Percentiles rank a stretch among this genome's conserved stretches.
Conservation (phyloP, 2,797 vertebrate species). For the Scolopax bukidnonensis region DNA sequence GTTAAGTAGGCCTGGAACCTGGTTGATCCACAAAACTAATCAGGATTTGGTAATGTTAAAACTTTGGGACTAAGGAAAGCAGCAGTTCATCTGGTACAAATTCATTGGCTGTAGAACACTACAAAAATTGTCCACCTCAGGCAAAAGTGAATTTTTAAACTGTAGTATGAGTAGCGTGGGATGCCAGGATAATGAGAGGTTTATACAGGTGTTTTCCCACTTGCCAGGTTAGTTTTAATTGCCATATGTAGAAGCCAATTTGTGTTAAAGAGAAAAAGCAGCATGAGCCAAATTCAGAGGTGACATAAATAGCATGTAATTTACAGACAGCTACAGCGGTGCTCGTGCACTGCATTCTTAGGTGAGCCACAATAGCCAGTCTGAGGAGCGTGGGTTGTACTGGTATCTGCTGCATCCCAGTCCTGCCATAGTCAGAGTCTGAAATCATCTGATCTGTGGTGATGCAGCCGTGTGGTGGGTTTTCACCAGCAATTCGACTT, state of each 20-base stretch:
- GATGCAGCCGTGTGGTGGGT: not conserved
- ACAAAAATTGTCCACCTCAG: slow-evolving; percentile 28
- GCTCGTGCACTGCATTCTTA: not conserved
- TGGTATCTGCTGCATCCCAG: not conserved
- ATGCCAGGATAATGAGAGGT: slow-evolving; percentile 45
- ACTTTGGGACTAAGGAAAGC: slow-evolving; percentile 7
- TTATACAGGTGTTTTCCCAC: slow-evolving; percentile 48
- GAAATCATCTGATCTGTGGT: not conserved
- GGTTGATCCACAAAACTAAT: slow-evolving; percentile 54
- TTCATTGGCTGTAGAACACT: slow-evolving; percentile 39
- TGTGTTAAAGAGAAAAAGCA: slow-evolving; percentile 42
- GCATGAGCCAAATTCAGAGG: not conserved
- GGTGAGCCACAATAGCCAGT: fast-evolving
- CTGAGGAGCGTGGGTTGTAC: not conserved
- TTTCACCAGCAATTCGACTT: not conserved
- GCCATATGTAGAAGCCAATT: slow-evolving; percentile 34
- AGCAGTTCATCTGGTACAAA: slow-evolving; percentile 34
- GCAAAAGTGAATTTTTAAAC: slow-evolving; percentile 48
- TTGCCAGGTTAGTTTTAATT: slow-evolving; percentile 65
- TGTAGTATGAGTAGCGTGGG: not conserved
- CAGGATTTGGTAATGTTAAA: slow-evolving; percentile 68
- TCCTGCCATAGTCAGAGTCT: not conserved
- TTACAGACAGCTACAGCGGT: not conserved
- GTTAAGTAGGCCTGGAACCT: slow-evolving; percentile 40
- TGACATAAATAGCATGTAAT: not conserved